Evolutionary conservation across 2,888 invertebrate species (phyloP).

Genomic region (Portevinia maculata): DNA sequence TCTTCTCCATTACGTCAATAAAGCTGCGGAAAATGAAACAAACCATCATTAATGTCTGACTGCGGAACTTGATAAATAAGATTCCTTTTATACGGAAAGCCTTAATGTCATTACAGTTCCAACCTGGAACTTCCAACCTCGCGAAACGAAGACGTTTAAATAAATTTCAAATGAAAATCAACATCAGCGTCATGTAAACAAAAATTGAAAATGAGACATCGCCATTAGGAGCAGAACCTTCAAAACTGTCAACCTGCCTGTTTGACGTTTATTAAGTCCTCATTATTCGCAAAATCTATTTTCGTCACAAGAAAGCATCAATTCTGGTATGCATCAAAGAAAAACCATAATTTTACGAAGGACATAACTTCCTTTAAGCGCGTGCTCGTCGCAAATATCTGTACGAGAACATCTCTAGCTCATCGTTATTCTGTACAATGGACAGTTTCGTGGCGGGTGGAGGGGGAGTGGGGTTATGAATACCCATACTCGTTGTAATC

Average conservation of each 20-base stretch:
- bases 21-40: too few species aligned
- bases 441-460: slow-evolving; percentile 26
- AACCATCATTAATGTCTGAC: too few species aligned
- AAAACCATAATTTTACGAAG: slow-evolving; percentile 52
- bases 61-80: too few species aligned
- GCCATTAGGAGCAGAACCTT: slow-evolving; percentile 18
- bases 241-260: slow-evolving; percentile 43
- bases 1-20: too few species aligned
- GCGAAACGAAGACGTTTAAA: too few species aligned
- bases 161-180: neutral
- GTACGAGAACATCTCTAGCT: slow-evolving; percentile 39
- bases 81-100: too few species aligned
- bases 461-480: slow-evolving; percentile 17
- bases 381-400: too few species aligned
- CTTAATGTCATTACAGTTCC: too few species aligned
- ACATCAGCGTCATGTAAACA: too few species aligned
- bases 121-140: too few species aligned
- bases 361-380: slow-evolving; percentile 50
- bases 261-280: slow-evolving; percentile 59
- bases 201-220: too few species aligned
- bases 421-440: slow-evolving; percentile 46
- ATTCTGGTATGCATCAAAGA: slow-evolving; percentile 25
- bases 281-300: slow-evolving; percentile 48
- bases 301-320: neutral
- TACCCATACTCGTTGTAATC: slow-evolving; percentile 5